phyloP scores from a whole-genome alignment of 2,888 invertebrate genomes.

The Ypsolopha scabrella region DNA sequence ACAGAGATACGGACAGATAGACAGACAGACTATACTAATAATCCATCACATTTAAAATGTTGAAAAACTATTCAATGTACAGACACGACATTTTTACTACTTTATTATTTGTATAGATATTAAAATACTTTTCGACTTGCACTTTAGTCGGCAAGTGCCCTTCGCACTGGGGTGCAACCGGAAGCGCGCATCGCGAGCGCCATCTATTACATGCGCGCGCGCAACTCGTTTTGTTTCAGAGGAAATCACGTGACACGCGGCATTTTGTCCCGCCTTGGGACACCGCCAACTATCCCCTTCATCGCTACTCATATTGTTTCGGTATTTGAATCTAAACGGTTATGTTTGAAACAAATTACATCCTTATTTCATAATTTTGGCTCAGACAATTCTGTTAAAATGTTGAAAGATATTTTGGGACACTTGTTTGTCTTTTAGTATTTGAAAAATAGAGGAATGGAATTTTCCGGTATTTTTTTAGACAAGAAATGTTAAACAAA shows the following conservation, averaged over 20 bases:
- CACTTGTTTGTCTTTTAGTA: background rate
- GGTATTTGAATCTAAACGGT: background rate
- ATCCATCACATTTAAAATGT: no score
- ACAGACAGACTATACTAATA: no score
- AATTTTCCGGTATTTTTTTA: background rate
- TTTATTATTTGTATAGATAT: no score
- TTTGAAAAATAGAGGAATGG: background rate
- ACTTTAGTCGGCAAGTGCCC: background rate
- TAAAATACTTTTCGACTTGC: background rate
- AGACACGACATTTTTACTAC: no score
- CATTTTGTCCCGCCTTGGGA: background rate
- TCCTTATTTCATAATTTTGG: background rate
- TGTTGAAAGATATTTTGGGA: background rate
- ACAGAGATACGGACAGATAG: no score
- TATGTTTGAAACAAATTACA: background rate
- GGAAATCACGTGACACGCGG: background rate
- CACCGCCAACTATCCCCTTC: background rate
- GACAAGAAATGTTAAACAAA: background rate
- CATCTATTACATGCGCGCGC: constrained; percentile 58
- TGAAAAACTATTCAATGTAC: no score
- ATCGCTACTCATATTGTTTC: background rate
- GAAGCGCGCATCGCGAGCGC: constrained; percentile 54
- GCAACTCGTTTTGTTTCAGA: constrained; percentile 1
- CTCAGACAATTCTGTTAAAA: background rate
- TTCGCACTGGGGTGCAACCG: constrained; percentile 24